Base-by-base conservation (phyloP, 2,797 vertebrate species). In the Ctenopoma kingsleyae region DNA sequence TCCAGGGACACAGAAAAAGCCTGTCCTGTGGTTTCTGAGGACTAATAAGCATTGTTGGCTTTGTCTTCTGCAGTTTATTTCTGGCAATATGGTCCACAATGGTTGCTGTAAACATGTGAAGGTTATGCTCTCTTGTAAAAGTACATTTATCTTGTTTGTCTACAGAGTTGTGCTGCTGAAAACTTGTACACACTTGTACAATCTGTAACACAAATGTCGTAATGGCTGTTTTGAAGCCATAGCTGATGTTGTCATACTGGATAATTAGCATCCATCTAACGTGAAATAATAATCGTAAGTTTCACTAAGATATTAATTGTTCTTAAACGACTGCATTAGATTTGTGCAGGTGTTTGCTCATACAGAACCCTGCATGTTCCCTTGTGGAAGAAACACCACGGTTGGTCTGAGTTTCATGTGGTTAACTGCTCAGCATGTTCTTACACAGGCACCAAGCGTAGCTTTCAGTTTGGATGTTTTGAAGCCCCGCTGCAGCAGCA, bases 371-470 rank as follows among this genome's bases (percentile, higher is more conserved):
- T 51, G 49, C 15, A 2, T 52, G 61, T 75, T 64, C 54, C 54
- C 63, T 15, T 16, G 32, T 75, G 61, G 56, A 74, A 57, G 56
- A 52, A 41, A 25, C 73, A 2, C 66, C 8, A 5, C 0, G 23
- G 73, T 71, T 25, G 82, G 70, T 73, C 78, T 49, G 30, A 48
- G 52, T 74, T 51, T 71, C 51, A 44, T 35, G 61, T 36, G 40
- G 68, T 61, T 66, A 69, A 50, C 40, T 5, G 54, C 76, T 73
- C 71, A 76, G 67, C 74, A 44, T 0, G 57, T 48, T 61, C 32
- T 54, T 12, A 52, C 20, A 23, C 30, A 61, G 57, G 61, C 79
- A 81, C 64, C 50, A 13, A 72, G 53, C 43, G 35, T 23, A 9
- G 60, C 61, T 59, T 48, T 46, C 38, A 20, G 58, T 69, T 62